Conservation (phyloP, 1,140 invertebrate genomes). For the Drosophila serrata region DNA sequence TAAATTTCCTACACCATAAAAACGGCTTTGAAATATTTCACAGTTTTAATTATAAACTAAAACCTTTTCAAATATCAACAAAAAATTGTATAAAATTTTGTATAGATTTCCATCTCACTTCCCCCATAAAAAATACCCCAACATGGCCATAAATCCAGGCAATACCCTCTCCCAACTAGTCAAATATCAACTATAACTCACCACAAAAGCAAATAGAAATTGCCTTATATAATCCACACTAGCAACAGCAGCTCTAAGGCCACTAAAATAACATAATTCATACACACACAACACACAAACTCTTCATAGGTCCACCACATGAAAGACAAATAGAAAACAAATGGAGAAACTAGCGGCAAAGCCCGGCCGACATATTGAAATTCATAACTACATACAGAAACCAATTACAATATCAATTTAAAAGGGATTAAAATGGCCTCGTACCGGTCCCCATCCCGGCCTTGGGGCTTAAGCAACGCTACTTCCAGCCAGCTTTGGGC, state of each 20-base stretch:
- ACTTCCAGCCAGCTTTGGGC: conserved; percentile 2
- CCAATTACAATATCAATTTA: conserved; percentile 84
- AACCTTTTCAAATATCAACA: not conserved
- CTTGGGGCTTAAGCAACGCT: conserved; percentile 15
- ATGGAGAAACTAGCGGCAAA: conserved; percentile 34
- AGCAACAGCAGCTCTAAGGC: conserved; percentile 12
- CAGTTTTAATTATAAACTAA: not conserved
- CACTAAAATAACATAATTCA: conserved; percentile 49
- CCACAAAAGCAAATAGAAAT: conserved; percentile 45
- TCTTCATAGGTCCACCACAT: not conserved
- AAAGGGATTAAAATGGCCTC: conserved; percentile 75
- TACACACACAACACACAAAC: conserved; percentile 2
- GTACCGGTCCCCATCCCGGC: conserved; percentile 7
- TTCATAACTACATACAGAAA: conserved; percentile 79
- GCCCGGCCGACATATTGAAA: conserved; percentile 68
- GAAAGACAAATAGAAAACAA: conserved; percentile 35
- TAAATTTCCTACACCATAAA: not conserved
- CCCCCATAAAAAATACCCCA: not conserved
- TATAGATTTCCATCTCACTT: not conserved
- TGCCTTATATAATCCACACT: conserved; percentile 29
- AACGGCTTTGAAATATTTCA: not conserved
- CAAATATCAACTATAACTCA: conserved; percentile 32
- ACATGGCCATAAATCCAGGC: not conserved
- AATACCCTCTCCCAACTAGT: not conserved
- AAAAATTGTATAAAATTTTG: not conserved